Conservation (phyloP, 2,113 vertebrate species). For the Phalacrocorax aristotelis region DNA sequence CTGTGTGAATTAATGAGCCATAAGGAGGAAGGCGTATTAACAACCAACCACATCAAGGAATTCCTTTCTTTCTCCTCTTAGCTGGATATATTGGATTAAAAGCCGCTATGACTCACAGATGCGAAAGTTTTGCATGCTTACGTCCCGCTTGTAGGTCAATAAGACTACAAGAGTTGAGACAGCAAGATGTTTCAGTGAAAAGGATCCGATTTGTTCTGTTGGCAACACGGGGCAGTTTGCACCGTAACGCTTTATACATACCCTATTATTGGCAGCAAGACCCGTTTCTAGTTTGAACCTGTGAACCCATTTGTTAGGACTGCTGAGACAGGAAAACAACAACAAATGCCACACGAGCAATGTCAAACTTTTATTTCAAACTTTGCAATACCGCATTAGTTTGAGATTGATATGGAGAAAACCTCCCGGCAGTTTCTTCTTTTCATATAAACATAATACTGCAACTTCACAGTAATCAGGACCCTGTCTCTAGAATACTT, state of each 20-base stretch:
- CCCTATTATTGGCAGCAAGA: not conserved
- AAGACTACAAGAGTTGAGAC: not conserved
- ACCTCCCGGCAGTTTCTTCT: not conserved
- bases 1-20: not conserved
- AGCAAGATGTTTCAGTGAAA: not conserved
- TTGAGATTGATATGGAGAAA: not conserved
- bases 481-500: not conserved
- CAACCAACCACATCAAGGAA: constrained; percentile 1
- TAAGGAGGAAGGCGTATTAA: not conserved
- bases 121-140: not conserved
- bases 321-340: not conserved
- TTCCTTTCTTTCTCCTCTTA: not conserved
- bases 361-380: not conserved
- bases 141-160: not conserved
- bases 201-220: not conserved
- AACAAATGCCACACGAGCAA: not conserved
- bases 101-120: not conserved
- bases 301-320: not conserved
- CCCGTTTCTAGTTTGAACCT: not conserved
- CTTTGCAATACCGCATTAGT: not conserved
- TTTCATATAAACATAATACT: not conserved
- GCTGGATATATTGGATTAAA: not conserved
- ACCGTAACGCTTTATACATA: fast-evolving
- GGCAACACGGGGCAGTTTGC: not conserved
- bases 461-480: not conserved